These are phyloP conservation scores for Poeciliopsis paucimaculata DNA, from an alignment of 2,797 vertebrate species.

Conservation along the genomic window DNA sequence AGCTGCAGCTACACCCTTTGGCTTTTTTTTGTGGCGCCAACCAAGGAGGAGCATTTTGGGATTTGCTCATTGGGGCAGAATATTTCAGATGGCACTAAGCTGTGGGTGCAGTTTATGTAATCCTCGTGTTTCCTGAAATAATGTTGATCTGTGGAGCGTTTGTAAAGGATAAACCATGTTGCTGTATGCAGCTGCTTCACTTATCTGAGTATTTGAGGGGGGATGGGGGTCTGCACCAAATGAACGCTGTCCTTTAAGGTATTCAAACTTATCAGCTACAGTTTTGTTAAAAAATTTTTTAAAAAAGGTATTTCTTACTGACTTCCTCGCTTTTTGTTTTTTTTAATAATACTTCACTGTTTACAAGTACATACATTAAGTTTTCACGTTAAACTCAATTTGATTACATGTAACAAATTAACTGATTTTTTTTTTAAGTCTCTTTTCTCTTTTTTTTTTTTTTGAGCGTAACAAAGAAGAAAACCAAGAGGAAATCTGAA, in stretches of 20 bases:
- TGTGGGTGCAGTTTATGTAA: slow-evolving; percentile 51
- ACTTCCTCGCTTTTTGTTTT: not conserved
- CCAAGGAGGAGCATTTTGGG: slow-evolving; percentile 35
- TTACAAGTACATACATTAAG: not conserved
- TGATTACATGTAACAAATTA: no score
- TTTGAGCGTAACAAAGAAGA: not conserved
- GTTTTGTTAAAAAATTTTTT: not conserved
- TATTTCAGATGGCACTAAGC: slow-evolving; percentile 41
- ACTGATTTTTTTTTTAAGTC: no score
- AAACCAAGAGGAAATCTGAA: not conserved
- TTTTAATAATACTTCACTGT: not conserved
- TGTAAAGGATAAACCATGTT: slow-evolving; percentile 7
- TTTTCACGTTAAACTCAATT: no score
- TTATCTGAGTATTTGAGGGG: not conserved
- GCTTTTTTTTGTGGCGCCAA: slow-evolving; percentile 4
- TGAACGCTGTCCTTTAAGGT: slow-evolving; percentile 39
- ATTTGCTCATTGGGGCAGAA: slow-evolving; percentile 50
- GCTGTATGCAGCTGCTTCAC: slow-evolving; percentile 1
- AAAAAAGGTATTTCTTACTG: not conserved
- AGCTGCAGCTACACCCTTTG: not conserved
- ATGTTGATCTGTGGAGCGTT: slow-evolving; percentile 11
- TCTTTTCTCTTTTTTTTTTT: no score
- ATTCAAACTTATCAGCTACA: slow-evolving; percentile 34
- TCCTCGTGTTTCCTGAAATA: slow-evolving; percentile 36
- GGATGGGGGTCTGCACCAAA: slow-evolving; percentile 6